Percentiles rank a stretch among this genome's conserved stretches.
Evolutionary conservation across 2,113 vertebrate genomes (phyloP).

Genomic region (cat (Felis catus)): F.catus_Fca126_mat1.0 CM031415.1:16876501-16877000

Average conservation of each 20-base stretch:
- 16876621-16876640: not conserved
- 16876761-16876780: not conserved
- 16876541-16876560: not conserved
- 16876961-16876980: rapidly evolving
- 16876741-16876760: not conserved
- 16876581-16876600: not conserved
- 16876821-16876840: not conserved
- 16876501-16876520: not conserved
- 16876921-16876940: rapidly evolving
- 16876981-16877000: too few relatives aligned
- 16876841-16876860: not conserved
- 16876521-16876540: not conserved
- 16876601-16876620: not conserved
- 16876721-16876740: not conserved
- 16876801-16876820: not conserved
- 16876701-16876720: too few relatives aligned
- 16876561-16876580: not conserved
- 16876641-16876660: not conserved
- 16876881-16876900: not conserved
- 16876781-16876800: not conserved
- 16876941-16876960: not conserved
- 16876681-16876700: not conserved
- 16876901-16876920: not conserved
- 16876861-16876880: not conserved
- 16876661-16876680: not conserved